phyloP scores from a whole-genome alignment of 2,113 vertebrate genomes.

The Gymnarchus niloticus region DNA sequence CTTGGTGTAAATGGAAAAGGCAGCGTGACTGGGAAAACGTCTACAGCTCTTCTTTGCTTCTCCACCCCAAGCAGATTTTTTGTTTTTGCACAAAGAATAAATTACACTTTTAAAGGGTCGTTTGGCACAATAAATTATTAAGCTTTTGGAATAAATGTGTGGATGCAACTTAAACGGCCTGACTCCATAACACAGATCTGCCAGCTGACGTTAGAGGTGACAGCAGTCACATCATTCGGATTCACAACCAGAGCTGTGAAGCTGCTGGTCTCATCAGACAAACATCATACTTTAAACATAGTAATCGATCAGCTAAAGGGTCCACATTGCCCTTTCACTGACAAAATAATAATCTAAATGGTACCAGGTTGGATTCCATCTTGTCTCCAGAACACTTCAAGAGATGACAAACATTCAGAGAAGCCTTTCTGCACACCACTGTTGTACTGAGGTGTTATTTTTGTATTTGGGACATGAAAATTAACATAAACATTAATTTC shows the following conservation, averaged over 20 bases:
- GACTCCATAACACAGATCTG: constrained; percentile 50
- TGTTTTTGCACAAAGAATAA: not conserved
- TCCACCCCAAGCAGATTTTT: not conserved
- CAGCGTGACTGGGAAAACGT: not conserved
- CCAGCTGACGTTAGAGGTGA: constrained; percentile 48
- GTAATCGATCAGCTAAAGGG: not conserved
- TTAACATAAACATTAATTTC: too few species aligned
- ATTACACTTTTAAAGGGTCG: constrained; percentile 28
- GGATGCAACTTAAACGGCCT: constrained; percentile 47
- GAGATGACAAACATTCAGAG: too few species aligned
- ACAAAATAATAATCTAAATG: not conserved
- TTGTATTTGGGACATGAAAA: too few species aligned
- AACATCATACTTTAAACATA: not conserved
- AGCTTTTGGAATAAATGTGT: constrained; percentile 48
- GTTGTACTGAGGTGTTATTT: too few species aligned
- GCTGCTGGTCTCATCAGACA: not conserved
- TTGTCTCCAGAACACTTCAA: too few species aligned
- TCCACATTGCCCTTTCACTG: not conserved
- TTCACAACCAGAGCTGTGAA: not conserved
- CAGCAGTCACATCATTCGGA: constrained; percentile 30
- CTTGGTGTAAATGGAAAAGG: constrained; percentile 31
- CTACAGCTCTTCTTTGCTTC: not conserved
- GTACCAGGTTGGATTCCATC: too few species aligned
- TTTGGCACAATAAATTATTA: constrained; percentile 50
- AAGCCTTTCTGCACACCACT: too few species aligned